Evolutionary conservation across 2,113 vertebrate genomes (phyloP), one percentile per base, ranked within the genome.

Genomic region (Pheucticus melanocephalus): DNA sequence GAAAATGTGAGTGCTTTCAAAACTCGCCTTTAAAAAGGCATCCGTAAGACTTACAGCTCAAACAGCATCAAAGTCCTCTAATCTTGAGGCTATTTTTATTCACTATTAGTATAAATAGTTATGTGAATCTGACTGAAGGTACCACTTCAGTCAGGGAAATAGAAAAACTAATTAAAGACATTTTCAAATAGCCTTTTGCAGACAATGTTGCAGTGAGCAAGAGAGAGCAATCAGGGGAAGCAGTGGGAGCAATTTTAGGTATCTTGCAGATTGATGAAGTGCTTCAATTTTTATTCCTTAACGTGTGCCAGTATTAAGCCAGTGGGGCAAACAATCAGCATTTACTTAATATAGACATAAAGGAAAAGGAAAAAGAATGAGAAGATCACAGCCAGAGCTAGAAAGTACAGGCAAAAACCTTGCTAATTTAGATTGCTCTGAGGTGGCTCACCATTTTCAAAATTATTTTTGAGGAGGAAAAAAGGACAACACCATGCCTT

Each of bases 381-480:
- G 22, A 65, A 73, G 56, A 76, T 47, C 51, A n/a, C 31, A 75
- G n/a, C 57, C 57, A 78, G 63, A 92, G 28, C 51, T 95, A 64
- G 48, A 69, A 90, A 50, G 48, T 73, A 39, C 18, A 77, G 69
- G 88, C 53, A 94, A 85, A 92, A 88, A 30, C 8, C 57, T 66
- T 79, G 44, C 72, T 90, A 87, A 79, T 97, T 90, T 69, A 66
- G 66, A 80, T 93, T 89, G 92, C 65, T 93, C 78, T 53, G 85
- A 68, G 45, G 71, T 71, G 28, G 30, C 47, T 94, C 39, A 47
- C 56, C 20, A 21, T 45, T 57, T 79, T 69, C 76, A 83, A 95
- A 96, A 95, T 72, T 61, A 60, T 72, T 88, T 97, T 87, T 91
- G 33, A 88, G 88, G 68, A 83, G 73, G 45, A 96, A 97, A 90